Percentiles rank a stretch among this genome's conserved stretches.
Evolutionary conservation across 2,888 invertebrate genomes (phyloP).

Genomic region (Torymus aiolomorphi): DNA sequence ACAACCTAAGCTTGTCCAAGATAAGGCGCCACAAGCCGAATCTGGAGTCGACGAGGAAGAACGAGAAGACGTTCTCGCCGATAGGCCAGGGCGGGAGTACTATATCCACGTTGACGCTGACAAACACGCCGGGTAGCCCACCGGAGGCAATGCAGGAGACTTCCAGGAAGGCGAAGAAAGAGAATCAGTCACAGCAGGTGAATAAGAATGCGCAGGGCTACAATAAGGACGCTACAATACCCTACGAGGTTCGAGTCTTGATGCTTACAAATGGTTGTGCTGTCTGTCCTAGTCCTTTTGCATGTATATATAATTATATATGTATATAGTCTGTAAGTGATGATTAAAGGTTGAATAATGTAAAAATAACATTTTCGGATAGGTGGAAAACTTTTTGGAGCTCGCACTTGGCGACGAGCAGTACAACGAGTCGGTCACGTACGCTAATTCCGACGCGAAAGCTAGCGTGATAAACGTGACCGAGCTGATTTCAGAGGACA

Average conservation of each 20-base stretch:
- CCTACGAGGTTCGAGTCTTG: conserved; percentile 18
- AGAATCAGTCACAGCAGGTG: background rate
- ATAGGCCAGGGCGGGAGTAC: conserved; percentile 51
- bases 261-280: too few relatives aligned
- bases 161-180: too few relatives aligned
- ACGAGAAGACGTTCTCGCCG: conserved; percentile 53
- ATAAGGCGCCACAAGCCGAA: conserved; percentile 54
- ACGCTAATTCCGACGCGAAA: conserved; percentile 4
- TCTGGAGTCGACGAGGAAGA: conserved; percentile 64
- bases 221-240: conserved; percentile 25
- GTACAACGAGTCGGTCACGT: conserved; percentile 56
- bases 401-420: conserved; percentile 64
- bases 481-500: conserved; percentile 61
- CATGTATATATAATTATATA: too few relatives aligned
- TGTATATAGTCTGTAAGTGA: too few relatives aligned
- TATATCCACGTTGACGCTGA: conserved; percentile 58
- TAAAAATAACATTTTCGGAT: background rate
- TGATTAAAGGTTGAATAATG: too few relatives aligned
- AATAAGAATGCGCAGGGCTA: background rate
- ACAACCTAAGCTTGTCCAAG: conserved; percentile 35
- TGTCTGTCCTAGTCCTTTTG: too few relatives aligned
- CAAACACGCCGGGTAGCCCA: conserved; percentile 44
- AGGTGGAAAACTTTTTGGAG: conserved; percentile 64
- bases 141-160: background rate
- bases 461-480: conserved; percentile 57